Evolutionary conservation across 1,140 invertebrate species (phyloP).

Genomic region (Mizuhopecten yessoensis): DNA sequence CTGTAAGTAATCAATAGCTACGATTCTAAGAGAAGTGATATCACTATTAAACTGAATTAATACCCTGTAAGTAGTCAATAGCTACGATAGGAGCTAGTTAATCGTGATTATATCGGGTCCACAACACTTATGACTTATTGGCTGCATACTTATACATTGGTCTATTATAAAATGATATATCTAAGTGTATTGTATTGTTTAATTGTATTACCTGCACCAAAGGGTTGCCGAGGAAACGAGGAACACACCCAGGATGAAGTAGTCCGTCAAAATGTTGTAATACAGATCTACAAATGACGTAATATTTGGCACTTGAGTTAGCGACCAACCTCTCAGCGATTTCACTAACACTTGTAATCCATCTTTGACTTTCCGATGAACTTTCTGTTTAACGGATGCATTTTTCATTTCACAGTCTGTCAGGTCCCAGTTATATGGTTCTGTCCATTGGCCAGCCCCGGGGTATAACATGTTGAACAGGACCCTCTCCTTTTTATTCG

Average conservation of each 20-base stretch:
- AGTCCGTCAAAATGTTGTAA: not conserved
- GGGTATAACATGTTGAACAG: not conserved
- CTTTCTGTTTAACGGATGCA: not conserved
- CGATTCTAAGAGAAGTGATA: too few species aligned
- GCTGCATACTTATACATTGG: too few species aligned
- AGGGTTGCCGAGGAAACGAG: not conserved
- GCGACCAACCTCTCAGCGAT: not conserved
- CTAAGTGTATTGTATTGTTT: too few species aligned
- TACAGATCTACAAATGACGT: not conserved
- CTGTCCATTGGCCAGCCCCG: not conserved
- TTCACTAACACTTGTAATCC: not conserved
- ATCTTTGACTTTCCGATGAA: not conserved
- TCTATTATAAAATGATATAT: too few species aligned
- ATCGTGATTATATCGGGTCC: too few species aligned
- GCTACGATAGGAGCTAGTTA: too few species aligned
- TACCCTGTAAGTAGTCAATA: too few species aligned
- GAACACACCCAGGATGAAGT: not conserved
- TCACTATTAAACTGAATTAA: too few species aligned
- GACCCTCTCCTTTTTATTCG: not conserved
- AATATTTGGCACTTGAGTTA: not conserved
- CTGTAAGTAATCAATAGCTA: too few species aligned
- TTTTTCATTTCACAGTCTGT: not conserved
- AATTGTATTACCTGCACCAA: slow-evolving; percentile 16
- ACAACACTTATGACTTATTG: too few species aligned
- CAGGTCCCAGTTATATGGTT: not conserved